Base-by-base conservation (phyloP, 2,888 invertebrate genomes). In the Blastobasis adustella region DNA sequence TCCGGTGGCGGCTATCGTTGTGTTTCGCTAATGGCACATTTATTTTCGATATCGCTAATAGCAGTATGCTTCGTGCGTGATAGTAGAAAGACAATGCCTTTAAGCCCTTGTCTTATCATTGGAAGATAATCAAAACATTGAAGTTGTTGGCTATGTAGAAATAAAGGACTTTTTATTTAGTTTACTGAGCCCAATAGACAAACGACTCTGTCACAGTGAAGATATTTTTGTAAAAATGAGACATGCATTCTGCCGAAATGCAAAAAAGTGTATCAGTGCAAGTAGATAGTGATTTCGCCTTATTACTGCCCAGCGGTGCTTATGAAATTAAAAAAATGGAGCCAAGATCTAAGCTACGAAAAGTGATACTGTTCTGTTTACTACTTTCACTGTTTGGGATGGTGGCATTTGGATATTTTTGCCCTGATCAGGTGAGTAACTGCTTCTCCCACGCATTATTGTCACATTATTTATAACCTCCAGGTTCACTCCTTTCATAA, bases 381-480 rank as follows among this genome's bases (percentile, higher is more conserved):
- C 90, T 93, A 67, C 90, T 96, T 71, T 94, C 95, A 63, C 90
- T 96, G 60, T 94, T 94, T 76, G 95, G 96, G 62, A 95, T 96
- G 82, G 92, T 96, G 65, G 96, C 95, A 69, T 94, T 96, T 78
- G 96, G 96, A 70, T 96, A 96, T 82, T 96, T 96, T 75, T 96
- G 96, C 77, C 95, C 95, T 60, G 96, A 96, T 79, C 94, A 95
- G 90, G 93, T 94, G 71, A 90, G 91, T 41, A 49, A 41, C 6
- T n/a, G 42, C 10, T 40, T 40, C 40, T 6, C 23, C 23, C 23
- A 23, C 23, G 23, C 23, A 23, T 23, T 23, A 23, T 23, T 23
- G 23, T 23, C 23, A 23, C 23, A 2, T 23, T 23, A 23, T 23
- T 23, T 23, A 23, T 23, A 23, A 23, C 23, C 23, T 23, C 1